Base-by-base conservation (phyloP, 2,888 invertebrate genomes). In the Scaptomyza flava region DNA sequence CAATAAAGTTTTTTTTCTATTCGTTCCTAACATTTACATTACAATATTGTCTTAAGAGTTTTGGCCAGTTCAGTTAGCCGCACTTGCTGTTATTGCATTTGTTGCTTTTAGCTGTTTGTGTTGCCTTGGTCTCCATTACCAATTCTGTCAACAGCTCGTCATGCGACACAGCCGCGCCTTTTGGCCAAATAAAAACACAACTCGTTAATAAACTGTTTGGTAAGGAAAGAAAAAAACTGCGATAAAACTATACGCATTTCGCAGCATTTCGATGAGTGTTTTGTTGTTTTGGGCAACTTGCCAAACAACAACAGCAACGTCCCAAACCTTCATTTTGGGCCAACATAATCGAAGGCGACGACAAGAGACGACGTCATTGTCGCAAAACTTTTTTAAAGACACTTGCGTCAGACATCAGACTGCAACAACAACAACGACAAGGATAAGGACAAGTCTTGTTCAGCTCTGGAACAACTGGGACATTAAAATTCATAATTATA, bases 101-200 rank as follows among this genome's bases (percentile, higher is more conserved):
- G 38, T 38, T 38, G 33, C 8, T 36, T 50, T 42, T 20, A 43
- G 14, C 30, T 34, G 34, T 20, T 33, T 52, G 9, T 14, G 53
- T 46, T 69, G 65, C 71, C 52, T 58, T 63, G 57, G 60, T 64
- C 69, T 67, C 67, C 63, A 68, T 71, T 68, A 73, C 78, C 63
- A 72, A 68, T 61, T 77, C 87, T 86, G 88, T 84, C 88, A 84
- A 61, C 88, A 58, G 48, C 73, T 84, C 72, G 56, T 88, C 83
- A 86, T 51, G 47, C 68, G 62, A 69, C 79, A 70, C 79, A 59
- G 64, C 48, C 68, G 62, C 48, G 61, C 48, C 75, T 68, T 62
- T 61, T 52, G 69, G 52, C 61, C 80, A 66, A 68, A 47, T 43
- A 47, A 30, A 20, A 47, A 46, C 23, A 61, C 77, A 48, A 63